Percentiles rank a stretch among this genome's conserved stretches.
Conservation (phyloP, 1,140 invertebrate species). For the Drosophila parvula region DNA sequence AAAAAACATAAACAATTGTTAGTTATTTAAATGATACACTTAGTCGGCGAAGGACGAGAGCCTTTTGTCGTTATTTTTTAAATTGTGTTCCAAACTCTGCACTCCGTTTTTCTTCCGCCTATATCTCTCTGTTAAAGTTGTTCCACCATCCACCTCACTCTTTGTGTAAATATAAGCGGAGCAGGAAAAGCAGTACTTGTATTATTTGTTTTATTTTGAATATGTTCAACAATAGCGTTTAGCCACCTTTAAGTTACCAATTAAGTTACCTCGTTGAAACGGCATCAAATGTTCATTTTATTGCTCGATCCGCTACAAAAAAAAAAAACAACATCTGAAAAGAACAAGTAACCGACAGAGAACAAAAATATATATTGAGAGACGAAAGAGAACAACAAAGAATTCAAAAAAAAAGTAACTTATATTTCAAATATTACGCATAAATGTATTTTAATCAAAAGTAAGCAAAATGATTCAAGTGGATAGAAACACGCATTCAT, state of each 20-base stretch:
- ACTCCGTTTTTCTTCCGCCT: slow-evolving; percentile 8
- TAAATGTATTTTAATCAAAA: slow-evolving; percentile 84
- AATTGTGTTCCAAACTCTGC: slow-evolving; percentile 47
- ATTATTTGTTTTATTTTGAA: slow-evolving; percentile 71
- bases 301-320: slow-evolving; percentile 31
- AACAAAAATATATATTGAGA: slow-evolving; percentile 30
- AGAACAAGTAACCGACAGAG: slow-evolving; percentile 40
- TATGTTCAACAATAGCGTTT: slow-evolving; percentile 41
- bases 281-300: slow-evolving; percentile 74
- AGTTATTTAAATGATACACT: slow-evolving; percentile 70
- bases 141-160: slow-evolving; percentile 37
- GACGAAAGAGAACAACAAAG: slow-evolving; percentile 29
- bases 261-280: slow-evolving; percentile 63
- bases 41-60: slow-evolving; percentile 32
- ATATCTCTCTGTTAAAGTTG: slow-evolving; percentile 69
- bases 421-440: slow-evolving; percentile 82
- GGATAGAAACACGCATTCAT: slow-evolving; percentile 48
- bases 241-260: slow-evolving; percentile 36
- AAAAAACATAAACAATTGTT: slow-evolving; percentile 67
- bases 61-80: slow-evolving; percentile 33
- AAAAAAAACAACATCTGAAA: slow-evolving; percentile 46
- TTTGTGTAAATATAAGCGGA: slow-evolving; percentile 70
- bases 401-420: slow-evolving; percentile 72
- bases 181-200: slow-evolving; percentile 45
- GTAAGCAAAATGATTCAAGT: slow-evolving; percentile 59